These are phyloP conservation scores for Abrostola triplasia DNA, from an alignment of 2,888 invertebrate species.

Conservation along the genomic window DNA sequence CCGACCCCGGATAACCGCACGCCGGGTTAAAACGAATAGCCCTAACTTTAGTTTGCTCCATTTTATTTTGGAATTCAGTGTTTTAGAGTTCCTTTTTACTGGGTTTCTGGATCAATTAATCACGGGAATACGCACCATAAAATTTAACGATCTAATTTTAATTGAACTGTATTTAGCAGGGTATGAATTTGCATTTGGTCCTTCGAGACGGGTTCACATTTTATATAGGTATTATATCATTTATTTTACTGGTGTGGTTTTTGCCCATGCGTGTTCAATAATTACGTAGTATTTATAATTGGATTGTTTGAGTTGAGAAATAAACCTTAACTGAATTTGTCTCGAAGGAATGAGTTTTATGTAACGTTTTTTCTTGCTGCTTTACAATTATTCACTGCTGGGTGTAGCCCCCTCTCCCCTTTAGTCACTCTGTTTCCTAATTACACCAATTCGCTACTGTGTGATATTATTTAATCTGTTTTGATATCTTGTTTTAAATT, in stretches of 20 bases:
- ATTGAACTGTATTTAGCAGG: slow-evolving; percentile 12
- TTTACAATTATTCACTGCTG: too few species aligned
- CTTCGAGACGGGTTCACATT: not conserved
- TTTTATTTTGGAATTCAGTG: slow-evolving; percentile 48
- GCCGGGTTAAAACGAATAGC: slow-evolving; percentile 51
- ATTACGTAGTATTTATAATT: too few species aligned
- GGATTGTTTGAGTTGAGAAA: too few species aligned
- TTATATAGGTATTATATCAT: not conserved
- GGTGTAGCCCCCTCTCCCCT: too few species aligned
- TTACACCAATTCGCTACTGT: too few species aligned
- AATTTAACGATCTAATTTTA: slow-evolving; percentile 36
- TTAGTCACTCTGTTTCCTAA: too few species aligned
- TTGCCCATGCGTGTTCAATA: too few species aligned
- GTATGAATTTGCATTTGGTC: not conserved
- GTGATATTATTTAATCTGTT: too few species aligned
- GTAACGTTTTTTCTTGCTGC: too few species aligned
- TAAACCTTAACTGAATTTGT: too few species aligned
- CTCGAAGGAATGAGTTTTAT: too few species aligned
- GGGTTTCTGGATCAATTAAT: slow-evolving; percentile 45
- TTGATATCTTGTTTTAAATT: too few species aligned
- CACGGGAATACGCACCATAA: slow-evolving; percentile 44
- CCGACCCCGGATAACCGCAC: slow-evolving; percentile 48
- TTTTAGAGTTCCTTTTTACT: slow-evolving; percentile 37
- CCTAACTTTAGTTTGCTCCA: slow-evolving; percentile 35
- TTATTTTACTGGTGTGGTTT: not conserved